Conservation (phyloP, 2,113 vertebrate genomes). For the Brienomyrus longianalis region DNA sequence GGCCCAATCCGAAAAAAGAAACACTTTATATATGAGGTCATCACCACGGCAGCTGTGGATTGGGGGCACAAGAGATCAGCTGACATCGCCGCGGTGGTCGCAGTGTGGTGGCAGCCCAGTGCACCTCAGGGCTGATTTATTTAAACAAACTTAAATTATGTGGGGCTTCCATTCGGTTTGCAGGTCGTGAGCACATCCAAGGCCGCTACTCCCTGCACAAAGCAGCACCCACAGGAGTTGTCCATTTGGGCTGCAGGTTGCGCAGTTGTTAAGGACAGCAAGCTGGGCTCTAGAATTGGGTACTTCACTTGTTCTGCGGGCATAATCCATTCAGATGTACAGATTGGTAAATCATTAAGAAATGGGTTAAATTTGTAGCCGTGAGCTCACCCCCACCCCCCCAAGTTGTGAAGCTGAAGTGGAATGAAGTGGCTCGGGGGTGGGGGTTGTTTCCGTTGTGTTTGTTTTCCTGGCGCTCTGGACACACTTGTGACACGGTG, state of each 20-base stretch:
- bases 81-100: not conserved
- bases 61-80: not conserved
- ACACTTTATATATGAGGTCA: not conserved
- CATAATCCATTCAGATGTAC: not conserved
- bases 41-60: not conserved
- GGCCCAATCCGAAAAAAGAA: not conserved
- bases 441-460: not conserved
- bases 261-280: not conserved
- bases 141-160: not conserved
- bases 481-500: not conserved
- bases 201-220: not conserved
- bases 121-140: not conserved
- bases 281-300: not conserved
- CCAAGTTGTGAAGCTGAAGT: not conserved
- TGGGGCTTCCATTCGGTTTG: not conserved
- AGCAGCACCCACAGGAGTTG: not conserved
- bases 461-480: not conserved
- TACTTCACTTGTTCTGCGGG: not conserved
- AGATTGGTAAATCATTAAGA: not conserved
- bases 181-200: not conserved
- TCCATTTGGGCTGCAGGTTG: not conserved
- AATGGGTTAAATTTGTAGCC: not conserved
- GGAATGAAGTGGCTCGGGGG: not conserved
- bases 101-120: not conserved
- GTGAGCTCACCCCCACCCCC: not conserved